Evolutionary conservation across 2,113 vertebrate genomes (phyloP).

Genomic region (human (Homo sapiens)): DNA sequence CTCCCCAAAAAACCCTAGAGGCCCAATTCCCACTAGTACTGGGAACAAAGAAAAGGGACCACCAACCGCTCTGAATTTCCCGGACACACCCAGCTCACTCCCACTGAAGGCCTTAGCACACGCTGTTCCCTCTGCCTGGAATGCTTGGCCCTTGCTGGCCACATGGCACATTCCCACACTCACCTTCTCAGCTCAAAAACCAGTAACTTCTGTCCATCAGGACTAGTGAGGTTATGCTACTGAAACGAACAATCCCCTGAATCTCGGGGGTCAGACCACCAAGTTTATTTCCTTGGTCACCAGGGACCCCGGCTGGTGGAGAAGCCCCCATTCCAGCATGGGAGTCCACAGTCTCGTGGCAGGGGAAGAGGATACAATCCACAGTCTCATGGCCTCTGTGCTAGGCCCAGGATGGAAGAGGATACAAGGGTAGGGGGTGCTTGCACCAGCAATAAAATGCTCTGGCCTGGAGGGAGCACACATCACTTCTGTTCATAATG

Average conservation of each 20-base stretch:
- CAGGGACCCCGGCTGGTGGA: neutral
- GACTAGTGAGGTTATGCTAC: neutral
- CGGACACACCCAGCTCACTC: neutral
- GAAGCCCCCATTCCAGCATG: neutral
- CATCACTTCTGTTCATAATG: neutral
- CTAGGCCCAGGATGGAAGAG: neutral
- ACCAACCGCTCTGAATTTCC: neutral
- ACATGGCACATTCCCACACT: neutral
- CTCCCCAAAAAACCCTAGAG: neutral
- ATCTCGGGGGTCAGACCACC: neutral
- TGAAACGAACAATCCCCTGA: neutral
- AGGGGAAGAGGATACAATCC: neutral
- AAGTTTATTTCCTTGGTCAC: neutral
- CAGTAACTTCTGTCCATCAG: neutral
- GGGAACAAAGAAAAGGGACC: neutral
- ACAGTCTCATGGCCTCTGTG: no score
- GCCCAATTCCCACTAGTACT: neutral
- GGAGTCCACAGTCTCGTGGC: neutral
- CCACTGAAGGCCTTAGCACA: neutral
- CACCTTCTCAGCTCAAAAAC: neutral
- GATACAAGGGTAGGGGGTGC: neutral
- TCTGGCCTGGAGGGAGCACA: neutral
- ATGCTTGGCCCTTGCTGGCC: neutral
- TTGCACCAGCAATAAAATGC: neutral
- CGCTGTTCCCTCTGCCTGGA: neutral